Evolutionary conservation across 2,113 vertebrate genomes (phyloP), one percentile per base, ranked within the genome.

Genomic region (Dicentrarchus labrax): DNA sequence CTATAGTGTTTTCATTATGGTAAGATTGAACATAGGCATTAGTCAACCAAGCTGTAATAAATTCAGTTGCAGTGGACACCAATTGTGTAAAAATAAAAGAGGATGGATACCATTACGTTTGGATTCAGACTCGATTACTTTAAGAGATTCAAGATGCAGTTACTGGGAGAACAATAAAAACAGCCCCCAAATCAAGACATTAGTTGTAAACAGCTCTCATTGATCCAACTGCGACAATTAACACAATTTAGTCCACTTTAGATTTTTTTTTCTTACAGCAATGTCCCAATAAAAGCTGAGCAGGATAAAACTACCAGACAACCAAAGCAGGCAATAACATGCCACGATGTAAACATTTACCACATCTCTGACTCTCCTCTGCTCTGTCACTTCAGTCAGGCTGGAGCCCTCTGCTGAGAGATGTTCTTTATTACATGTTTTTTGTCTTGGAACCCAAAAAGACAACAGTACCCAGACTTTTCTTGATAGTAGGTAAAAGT

Each of bases 341-440:
- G 8, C 54, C 59, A 82, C 54, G 21, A 43, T 73, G 71, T 21
- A 62, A 67, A 74, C 68, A 30, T 66, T 70, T 39, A 43, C 54
- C 30, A 47, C 70, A 68, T 75, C 48, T 76, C 30, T 70, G 69
- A 36, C 71, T 79, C 69, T 74, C 53, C 47, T 73, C 69, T 78
- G 80, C 75, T 41, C 50, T 24, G 65, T 81, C 86, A 69, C 56
- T 76, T 76, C 43, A 1, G 65, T 48, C 72, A 38, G 65, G 38
- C 82, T 84, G 84, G 80, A 91, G 84, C 86, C 86, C 90, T 88
- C 87, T 90, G 78, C 90, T 90, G 87, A 93, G 76, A 71, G 45
- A 75, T 79, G 59, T 24, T 68, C 68, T 85, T 60, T 66, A 70
- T 57, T 83, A 38, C 79, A 83, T 9, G 39, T 71, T 59, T 30